Base-by-base conservation (phyloP, 2,888 invertebrate genomes). In the Parascotia fuliginaria region DNA sequence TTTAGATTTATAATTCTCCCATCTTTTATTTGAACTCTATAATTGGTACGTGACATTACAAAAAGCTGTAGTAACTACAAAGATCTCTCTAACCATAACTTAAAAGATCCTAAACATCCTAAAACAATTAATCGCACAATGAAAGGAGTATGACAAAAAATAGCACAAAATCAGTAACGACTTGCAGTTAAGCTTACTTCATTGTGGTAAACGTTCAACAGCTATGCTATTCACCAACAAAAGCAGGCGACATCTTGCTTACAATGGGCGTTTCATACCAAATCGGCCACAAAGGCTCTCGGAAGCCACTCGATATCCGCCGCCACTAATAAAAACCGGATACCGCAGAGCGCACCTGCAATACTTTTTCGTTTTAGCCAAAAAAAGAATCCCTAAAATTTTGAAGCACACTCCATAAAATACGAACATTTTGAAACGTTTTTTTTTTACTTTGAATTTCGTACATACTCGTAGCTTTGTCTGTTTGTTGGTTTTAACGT, bases 251-350 rank as follows among this genome's bases (percentile, higher is more conserved):
- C 83, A 82, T 78, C 75, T 70, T 71, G 54, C 55, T 66, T 69
- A 86, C 83, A 86, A 85, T 78, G 62, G 73, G 64, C 66, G 69
- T 65, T n/a, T 79, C 77, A 66, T 78, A 75, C 77, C 69, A 76
- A 78, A 79, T 75, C 63, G 70, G 60, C 61, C 73, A 88, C 89
- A 89, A 88, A 84, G 76, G 77, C 80, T 65, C 73, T 81, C 79
- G 82, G 82, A 86, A 87, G 83, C 86, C 85, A 88, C 87, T 89
- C 85, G 82, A 89, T 88, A 86, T 75, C 79, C 75, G 76, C 79
- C 75, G 76, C 61, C 80, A 55, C 83, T 85, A 89, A 89, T 89
- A 87, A 84, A 86, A 86, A 83, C 86, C 87, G 89, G 89, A 89
- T 87, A 79, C 78, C 53, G 58, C 68, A 64, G 67, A 72, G 70